Evolutionary conservation across 2,888 invertebrate genomes (phyloP).

Genomic region (Sympetrum striolatum): DNA sequence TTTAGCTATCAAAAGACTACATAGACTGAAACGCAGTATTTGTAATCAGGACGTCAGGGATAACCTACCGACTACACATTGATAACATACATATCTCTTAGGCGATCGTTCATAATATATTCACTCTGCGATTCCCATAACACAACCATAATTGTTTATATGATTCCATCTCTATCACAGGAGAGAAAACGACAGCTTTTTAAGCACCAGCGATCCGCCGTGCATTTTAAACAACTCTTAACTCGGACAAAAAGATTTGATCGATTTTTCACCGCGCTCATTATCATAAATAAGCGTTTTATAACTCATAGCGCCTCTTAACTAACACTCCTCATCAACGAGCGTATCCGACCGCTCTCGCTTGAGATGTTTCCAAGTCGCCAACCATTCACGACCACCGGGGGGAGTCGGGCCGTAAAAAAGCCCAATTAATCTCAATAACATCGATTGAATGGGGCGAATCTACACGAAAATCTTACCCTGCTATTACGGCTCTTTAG

Average conservation of each 20-base stretch:
- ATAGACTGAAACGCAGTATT: too few species aligned
- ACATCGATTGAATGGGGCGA: constrained; percentile 10
- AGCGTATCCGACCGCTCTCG: not conserved
- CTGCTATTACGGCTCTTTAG: not conserved
- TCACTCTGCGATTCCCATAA: not conserved
- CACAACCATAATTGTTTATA: too few species aligned
- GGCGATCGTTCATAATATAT: not conserved
- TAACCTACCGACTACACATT: not conserved
- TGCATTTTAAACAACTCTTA: not conserved
- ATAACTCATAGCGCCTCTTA: not conserved
- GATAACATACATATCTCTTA: not conserved
- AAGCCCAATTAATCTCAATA: constrained; percentile 34
- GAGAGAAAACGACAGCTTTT: too few species aligned
- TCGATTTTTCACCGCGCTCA: not conserved
- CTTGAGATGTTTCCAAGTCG: constrained; percentile 1
- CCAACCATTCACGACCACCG: not conserved
- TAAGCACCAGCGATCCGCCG: too few species aligned
- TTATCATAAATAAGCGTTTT: not conserved
- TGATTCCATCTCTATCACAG: too few species aligned
- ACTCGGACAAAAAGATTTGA: not conserved
- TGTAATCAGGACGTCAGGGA: not conserved
- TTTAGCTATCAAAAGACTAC: too few species aligned
- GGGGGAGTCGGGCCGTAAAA: not conserved
- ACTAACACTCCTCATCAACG: not conserved
- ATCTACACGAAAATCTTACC: not conserved